Conservation (phyloP, 2,113 vertebrate species). For the Nibea albiflora region DNA sequence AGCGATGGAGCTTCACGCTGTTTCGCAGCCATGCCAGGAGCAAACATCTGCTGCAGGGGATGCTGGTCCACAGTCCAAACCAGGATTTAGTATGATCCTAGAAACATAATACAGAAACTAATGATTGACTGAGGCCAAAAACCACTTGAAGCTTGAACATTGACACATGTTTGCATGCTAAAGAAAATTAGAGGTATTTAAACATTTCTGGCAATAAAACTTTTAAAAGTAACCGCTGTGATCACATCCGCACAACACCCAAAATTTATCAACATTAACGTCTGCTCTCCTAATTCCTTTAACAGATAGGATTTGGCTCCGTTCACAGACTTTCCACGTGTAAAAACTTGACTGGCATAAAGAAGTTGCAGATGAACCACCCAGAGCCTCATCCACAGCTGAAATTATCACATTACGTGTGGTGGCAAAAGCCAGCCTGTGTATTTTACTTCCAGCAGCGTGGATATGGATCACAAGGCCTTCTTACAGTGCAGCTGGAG, state of each 20-base stretch:
- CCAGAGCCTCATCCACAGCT: constrained; percentile 18
- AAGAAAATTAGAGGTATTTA: constrained; percentile 22
- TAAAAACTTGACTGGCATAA: constrained; percentile 26
- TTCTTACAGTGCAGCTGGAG: not conserved
- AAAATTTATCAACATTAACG: constrained; percentile 33
- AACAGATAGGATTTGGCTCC: constrained; percentile 27
- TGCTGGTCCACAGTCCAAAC: constrained; percentile 61
- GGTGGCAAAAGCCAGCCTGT: constrained; percentile 35
- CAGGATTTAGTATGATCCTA: constrained; percentile 67
- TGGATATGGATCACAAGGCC: not conserved
- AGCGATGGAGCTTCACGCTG: constrained; percentile 56
- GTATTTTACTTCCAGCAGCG: constrained; percentile 19
- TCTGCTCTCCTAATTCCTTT: constrained; percentile 19
- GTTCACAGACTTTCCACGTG: constrained; percentile 30
- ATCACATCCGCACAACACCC: constrained; percentile 8
- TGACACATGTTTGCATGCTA: constrained; percentile 33
- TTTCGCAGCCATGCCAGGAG: constrained; percentile 59
- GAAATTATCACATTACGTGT: constrained; percentile 62
- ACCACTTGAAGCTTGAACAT: constrained; percentile 34
- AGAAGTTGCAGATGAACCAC: constrained; percentile 33
- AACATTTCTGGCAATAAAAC: constrained; percentile 26
- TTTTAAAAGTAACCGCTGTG: not conserved
- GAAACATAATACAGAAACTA: constrained; percentile 75
- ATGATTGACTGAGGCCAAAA: constrained; percentile 63
- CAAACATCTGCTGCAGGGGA: constrained; percentile 68